Percentiles rank a stretch among this genome's conserved stretches.
phyloP scores from a whole-genome alignment of 1,140 invertebrate species.

The Lordiphosa mommai region DNA sequence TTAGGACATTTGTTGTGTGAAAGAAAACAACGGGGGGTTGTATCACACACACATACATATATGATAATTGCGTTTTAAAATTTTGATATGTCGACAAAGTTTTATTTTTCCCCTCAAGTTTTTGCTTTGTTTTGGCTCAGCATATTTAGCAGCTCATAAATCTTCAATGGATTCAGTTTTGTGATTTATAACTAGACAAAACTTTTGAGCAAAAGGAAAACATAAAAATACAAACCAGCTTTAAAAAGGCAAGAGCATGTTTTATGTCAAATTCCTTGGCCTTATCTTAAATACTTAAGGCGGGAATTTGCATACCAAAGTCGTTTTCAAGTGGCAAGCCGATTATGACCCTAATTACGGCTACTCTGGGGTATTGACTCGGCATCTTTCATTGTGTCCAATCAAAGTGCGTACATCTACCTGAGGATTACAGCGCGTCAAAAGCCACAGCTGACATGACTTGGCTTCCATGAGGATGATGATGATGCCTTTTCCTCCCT shows the following conservation, averaged over 20 bases:
- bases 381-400: constrained; percentile 42
- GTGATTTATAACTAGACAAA: constrained; percentile 58
- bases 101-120: constrained; percentile 18
- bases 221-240: constrained; percentile 7
- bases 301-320: constrained; percentile 63
- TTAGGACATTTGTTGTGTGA: constrained; percentile 60
- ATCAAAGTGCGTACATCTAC: constrained; percentile 43
- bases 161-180: constrained; percentile 58
- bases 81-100: constrained; percentile 45
- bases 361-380: constrained; percentile 47
- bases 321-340: constrained; percentile 54
- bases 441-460: constrained; percentile 65
- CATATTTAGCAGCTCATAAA: constrained; percentile 74
- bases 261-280: neutral
- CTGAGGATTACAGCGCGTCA: constrained; percentile 47
- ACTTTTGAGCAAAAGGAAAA: constrained; percentile 20
- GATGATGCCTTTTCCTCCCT: constrained; percentile 16
- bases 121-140: constrained; percentile 10
- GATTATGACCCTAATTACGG: constrained; percentile 76
- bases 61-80: constrained; percentile 62
- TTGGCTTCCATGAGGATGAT: constrained; percentile 19
- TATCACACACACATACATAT: constrained; percentile 26
- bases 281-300: neutral
- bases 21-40: constrained; percentile 39
- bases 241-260: neutral